Evolutionary conservation across 1,140 invertebrate species (phyloP).

Genomic region (Nymphalis io): DNA sequence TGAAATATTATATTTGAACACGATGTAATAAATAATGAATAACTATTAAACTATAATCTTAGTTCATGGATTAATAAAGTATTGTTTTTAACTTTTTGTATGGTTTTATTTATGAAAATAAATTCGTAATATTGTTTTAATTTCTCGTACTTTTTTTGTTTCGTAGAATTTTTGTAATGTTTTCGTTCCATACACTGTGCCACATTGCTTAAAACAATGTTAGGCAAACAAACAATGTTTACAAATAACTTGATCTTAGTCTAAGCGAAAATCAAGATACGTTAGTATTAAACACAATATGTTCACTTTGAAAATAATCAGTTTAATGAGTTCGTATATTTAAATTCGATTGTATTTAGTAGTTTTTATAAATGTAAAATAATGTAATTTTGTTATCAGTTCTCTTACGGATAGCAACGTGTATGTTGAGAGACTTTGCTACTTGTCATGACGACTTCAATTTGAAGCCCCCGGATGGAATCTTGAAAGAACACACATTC

Average conservation of each 20-base stretch:
- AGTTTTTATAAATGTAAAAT: neutral
- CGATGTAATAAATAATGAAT: too few relatives aligned
- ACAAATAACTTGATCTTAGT: conserved; percentile 5
- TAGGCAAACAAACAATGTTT: conserved; percentile 4
- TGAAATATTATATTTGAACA: too few relatives aligned
- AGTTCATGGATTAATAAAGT: too few relatives aligned
- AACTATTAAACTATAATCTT: too few relatives aligned
- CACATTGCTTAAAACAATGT: conserved; percentile 19
- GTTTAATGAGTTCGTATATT: conserved; percentile 6
- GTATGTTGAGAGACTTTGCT: conserved; percentile 49
- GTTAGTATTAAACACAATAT: neutral
- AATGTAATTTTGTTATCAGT: conserved; percentile 4
- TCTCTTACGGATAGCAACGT: neutral
- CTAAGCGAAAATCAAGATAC: neutral
- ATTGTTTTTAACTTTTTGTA: too few relatives aligned
- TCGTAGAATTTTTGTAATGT: neutral
- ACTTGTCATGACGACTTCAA: conserved; percentile 64
- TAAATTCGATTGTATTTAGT: neutral
- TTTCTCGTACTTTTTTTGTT: neutral
- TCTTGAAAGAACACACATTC: conserved; percentile 61
- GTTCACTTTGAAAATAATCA: neutral
- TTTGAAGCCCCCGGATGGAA: conserved; percentile 59
- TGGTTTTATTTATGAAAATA: neutral
- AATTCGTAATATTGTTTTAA: neutral
- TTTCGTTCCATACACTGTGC: conserved; percentile 8